A percentile compares a stretch with the other conserved stretches of the same genome.
phyloP scores from a whole-genome alignment of 2,113 vertebrate genomes.

The Alaudala cheleensis region DNA sequence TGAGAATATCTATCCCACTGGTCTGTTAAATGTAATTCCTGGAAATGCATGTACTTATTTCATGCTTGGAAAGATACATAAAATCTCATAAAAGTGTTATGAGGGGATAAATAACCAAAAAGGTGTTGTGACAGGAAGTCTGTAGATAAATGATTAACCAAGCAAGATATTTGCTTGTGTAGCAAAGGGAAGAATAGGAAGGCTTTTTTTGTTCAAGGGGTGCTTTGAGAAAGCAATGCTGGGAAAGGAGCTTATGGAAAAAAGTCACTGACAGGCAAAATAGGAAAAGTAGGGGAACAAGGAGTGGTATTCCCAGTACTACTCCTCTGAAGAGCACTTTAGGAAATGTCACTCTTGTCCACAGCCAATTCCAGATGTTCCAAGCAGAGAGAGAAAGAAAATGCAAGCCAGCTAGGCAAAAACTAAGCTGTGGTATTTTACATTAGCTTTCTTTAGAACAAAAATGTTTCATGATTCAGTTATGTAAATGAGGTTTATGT shows the following conservation, averaged over 20 bases:
- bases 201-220: neutral
- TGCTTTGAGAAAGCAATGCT: neutral
- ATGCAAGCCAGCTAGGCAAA: neutral
- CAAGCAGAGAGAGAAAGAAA: neutral
- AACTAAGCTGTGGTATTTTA: constrained; percentile 29
- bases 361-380: neutral
- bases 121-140: constrained; percentile 29
- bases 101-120: constrained; percentile 29
- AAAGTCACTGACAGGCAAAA: neutral
- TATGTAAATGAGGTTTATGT: neutral
- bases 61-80: constrained; percentile 59
- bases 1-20: neutral
- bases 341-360: neutral
- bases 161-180: constrained; percentile 47
- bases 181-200: neutral
- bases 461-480: constrained; percentile 33
- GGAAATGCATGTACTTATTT: constrained; percentile 46
- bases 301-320: neutral
- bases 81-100: constrained; percentile 18
- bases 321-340: neutral
- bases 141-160: constrained; percentile 55
- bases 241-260: constrained; percentile 5
- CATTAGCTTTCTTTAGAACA: constrained; percentile 54
- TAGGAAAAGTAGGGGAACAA: neutral
- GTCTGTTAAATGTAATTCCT: constrained; percentile 38